Percentiles rank a stretch among this genome's conserved stretches.
Conservation (phyloP, 2,113 vertebrate genomes). For the Ammospiza nelsoni region DNA sequence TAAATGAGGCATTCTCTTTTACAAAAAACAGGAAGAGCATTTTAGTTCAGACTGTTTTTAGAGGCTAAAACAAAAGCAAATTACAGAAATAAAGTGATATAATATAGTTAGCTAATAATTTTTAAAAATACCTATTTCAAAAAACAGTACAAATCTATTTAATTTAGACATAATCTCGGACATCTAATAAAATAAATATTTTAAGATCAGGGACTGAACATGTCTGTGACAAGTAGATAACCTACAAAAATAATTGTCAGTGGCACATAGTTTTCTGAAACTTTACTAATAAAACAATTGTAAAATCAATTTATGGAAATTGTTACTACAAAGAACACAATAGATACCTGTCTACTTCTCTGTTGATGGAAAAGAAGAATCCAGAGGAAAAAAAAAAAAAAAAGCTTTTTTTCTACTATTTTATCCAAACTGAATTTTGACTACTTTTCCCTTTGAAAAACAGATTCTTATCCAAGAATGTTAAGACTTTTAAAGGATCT, state of each 20-base stretch:
- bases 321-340: not conserved
- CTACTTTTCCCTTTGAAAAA: not conserved
- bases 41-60: not conserved
- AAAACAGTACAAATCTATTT: not conserved
- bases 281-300: not conserved
- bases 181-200: not conserved
- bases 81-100: not conserved
- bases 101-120: not conserved
- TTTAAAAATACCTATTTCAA: not conserved
- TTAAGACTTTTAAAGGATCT: not conserved
- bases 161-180: not conserved
- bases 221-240: not conserved
- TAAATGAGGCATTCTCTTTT: not conserved
- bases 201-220: not conserved
- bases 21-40: not conserved
- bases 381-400: not conserved
- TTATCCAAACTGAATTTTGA: not conserved
- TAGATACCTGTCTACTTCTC: not conserved
- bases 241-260: not conserved
- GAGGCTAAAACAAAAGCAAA: not conserved
- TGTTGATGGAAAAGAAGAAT: not conserved
- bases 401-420: not conserved
- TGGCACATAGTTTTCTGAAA: not conserved
- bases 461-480: not conserved
- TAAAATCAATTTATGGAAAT: not conserved